A percentile compares a stretch with the other conserved stretches of the same genome.
These are phyloP conservation scores for human DNA, from an alignment of 2,113 vertebrate genomes.

Conservation along the genomic window DNA sequence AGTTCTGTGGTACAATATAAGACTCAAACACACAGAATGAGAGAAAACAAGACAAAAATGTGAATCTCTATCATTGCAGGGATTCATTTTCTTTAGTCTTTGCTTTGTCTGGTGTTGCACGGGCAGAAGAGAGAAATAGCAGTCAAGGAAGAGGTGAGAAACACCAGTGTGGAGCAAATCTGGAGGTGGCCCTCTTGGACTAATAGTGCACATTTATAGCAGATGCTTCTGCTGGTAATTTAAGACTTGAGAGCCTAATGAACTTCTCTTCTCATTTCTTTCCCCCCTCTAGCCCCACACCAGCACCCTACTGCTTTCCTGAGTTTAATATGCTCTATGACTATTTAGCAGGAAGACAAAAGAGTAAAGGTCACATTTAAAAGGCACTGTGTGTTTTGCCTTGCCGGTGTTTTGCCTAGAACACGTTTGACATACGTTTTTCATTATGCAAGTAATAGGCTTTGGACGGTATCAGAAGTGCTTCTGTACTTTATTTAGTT, in stretches of 20 bases:
- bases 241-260: slow-evolving; percentile 7
- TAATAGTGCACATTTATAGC: background rate
- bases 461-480: slow-evolving; percentile 31
- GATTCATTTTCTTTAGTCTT: background rate
- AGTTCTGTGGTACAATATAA: background rate
- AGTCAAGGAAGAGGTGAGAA: background rate
- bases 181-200: background rate
- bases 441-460: slow-evolving; percentile 63
- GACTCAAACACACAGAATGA: background rate
- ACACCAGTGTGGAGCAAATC: background rate
- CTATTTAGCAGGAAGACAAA: slow-evolving; percentile 51
- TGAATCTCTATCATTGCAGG: background rate
- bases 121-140: background rate
- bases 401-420: slow-evolving; percentile 38
- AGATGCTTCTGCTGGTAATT: slow-evolving; percentile 23
- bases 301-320: slow-evolving; percentile 13
- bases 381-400: slow-evolving; percentile 56
- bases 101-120: background rate
- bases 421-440: slow-evolving; percentile 59
- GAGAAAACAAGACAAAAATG: background rate
- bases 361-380: slow-evolving; percentile 70
- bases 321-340: slow-evolving; percentile 58
- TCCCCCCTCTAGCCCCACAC: background rate
- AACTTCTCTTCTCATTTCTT: background rate
- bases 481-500: slow-evolving; percentile 58